These are phyloP conservation scores for Pseudocheirus occidentalis DNA, from an alignment of 2,797 vertebrate genomes.

Conservation along the genomic window DNA sequence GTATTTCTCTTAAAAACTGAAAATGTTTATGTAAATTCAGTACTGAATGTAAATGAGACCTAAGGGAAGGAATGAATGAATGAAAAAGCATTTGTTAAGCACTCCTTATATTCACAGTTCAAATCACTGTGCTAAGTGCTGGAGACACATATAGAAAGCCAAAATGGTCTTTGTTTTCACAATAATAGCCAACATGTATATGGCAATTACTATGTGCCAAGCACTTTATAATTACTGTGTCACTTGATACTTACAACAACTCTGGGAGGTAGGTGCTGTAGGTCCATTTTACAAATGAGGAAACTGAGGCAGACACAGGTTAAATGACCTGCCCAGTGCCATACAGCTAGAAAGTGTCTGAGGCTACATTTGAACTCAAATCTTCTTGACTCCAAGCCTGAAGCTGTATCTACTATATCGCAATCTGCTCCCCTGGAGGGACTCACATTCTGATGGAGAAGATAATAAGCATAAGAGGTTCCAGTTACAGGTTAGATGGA, in stretches of 20 bases:
- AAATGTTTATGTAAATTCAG: too few relatives aligned
- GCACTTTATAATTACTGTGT: background rate
- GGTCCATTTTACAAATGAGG: background rate
- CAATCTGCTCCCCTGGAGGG: background rate
- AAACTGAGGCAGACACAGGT: background rate
- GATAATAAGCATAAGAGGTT: background rate
- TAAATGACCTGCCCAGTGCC: background rate
- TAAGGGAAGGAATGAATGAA: background rate
- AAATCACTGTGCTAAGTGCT: background rate
- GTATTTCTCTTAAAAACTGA: too few relatives aligned
- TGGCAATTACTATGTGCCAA: background rate
- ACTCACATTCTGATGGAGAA: background rate
- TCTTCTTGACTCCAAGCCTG: background rate
- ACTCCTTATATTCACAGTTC: background rate
- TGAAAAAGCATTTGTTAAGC: background rate
- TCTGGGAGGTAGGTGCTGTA: background rate
- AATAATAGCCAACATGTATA: background rate
- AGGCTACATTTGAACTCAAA: background rate
- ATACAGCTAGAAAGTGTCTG: background rate
- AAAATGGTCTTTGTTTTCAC: background rate
- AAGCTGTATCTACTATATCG: background rate
- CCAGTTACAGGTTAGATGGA: background rate
- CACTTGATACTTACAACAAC: background rate
- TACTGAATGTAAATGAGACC: background rate
- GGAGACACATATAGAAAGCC: background rate